These are phyloP conservation scores for Varanus komodoensis DNA, from an alignment of 2,113 vertebrate species.

Conservation along the genomic window DNA sequence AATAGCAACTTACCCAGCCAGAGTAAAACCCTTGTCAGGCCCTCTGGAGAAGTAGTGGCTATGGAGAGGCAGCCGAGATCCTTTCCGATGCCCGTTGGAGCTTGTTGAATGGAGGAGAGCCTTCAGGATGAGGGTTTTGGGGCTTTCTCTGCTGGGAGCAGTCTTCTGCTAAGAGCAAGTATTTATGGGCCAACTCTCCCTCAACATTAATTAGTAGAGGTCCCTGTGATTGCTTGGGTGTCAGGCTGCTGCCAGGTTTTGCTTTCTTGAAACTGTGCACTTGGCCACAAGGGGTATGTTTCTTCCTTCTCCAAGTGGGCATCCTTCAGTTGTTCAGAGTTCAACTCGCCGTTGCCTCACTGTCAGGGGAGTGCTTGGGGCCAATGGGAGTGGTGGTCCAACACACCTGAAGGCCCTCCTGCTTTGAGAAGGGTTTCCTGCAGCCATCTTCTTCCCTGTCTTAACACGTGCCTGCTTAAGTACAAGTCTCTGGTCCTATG, in stretches of 20 bases:
- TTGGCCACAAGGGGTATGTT: background rate
- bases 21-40: background rate
- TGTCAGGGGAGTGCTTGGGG: no score
- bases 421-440: background rate
- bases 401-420: no score
- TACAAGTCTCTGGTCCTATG: background rate
- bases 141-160: background rate
- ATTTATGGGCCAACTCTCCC: background rate
- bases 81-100: background rate
- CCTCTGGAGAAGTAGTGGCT: no score
- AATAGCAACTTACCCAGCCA: background rate
- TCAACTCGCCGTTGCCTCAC: no score
- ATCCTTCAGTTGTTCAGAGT: background rate
- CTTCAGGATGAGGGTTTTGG: background rate
- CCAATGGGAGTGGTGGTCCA: no score
- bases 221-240: background rate
- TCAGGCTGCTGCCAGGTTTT: background rate
- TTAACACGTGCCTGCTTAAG: constrained; percentile 31
- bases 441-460: constrained; percentile 20
- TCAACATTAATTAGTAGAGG: background rate
- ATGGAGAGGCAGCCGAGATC: no score
- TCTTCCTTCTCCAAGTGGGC: background rate
- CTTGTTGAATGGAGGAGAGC: background rate
- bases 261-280: background rate
- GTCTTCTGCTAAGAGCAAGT: background rate